phyloP scores from a whole-genome alignment of 2,888 invertebrate species.

The Taphrorychus bicolor region DNA sequence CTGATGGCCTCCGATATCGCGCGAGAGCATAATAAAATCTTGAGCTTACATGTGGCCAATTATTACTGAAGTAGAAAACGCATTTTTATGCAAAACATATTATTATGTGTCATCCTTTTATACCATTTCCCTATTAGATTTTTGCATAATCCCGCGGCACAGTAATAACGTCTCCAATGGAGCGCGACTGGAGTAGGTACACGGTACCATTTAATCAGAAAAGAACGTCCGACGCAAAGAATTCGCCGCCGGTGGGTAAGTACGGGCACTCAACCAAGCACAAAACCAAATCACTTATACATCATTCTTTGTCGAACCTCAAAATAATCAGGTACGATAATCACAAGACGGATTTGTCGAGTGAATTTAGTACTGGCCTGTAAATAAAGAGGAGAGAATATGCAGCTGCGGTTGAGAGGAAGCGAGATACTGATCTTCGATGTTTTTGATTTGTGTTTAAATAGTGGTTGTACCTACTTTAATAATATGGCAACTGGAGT shows the following conservation, averaged over 20 bases:
- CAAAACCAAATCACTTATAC: constrained; percentile 21
- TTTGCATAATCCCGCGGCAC: neutral
- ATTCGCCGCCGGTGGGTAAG: neutral
- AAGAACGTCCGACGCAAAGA: neutral
- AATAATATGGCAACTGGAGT: too few relatives aligned
- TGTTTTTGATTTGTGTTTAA: neutral
- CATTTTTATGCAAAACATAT: neutral
- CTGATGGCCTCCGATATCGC: neutral
- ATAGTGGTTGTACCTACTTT: too few relatives aligned
- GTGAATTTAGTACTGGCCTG: constrained; percentile 16
- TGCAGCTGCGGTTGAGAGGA: neutral
- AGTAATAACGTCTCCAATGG: neutral
- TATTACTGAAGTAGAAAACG: neutral
- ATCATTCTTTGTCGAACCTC: constrained; percentile 23
- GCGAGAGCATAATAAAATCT: too few relatives aligned
- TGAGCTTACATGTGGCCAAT: neutral
- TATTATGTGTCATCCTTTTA: neutral
- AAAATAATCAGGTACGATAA: constrained; percentile 28
- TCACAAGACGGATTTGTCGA: constrained; percentile 29
- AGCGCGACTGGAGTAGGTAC: neutral
- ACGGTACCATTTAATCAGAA: neutral
- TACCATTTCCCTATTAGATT: neutral
- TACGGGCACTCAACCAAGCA: constrained; percentile 13
- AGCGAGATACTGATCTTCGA: neutral
- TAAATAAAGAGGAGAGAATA: neutral